Percentiles rank a stretch among this genome's conserved stretches.
phyloP scores from a whole-genome alignment of 1,140 invertebrate species.

The Sminthurinus signatus region DNA sequence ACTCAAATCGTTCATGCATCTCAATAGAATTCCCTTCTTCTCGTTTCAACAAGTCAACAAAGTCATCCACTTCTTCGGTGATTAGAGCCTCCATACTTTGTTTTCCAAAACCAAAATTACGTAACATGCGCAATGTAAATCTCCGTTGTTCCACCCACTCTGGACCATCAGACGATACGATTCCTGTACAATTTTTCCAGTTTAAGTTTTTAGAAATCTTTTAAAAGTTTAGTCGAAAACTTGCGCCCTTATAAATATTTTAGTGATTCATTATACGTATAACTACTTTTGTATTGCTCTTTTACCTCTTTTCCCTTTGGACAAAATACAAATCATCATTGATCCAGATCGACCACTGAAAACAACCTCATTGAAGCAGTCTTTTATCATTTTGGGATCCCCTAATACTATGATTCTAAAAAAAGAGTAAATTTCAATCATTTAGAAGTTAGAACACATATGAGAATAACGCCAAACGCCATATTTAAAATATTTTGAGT shows the following conservation, averaged over 20 bases:
- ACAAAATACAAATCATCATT: not conserved
- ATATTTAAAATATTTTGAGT: not conserved
- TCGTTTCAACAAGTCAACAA: not conserved
- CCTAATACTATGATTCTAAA: not conserved
- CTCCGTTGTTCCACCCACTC: slow-evolving; percentile 8
- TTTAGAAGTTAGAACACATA: not conserved
- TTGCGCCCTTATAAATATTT: too few relatives aligned
- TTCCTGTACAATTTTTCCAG: not conserved
- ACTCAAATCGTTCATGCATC: not conserved
- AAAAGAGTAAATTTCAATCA: not conserved
- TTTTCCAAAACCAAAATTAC: slow-evolving; percentile 6
- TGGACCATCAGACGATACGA: not conserved
- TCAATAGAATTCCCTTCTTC: not conserved
- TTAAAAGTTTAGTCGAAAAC: too few relatives aligned
- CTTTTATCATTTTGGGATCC: not conserved
- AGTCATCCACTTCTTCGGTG: slow-evolving; percentile 4
- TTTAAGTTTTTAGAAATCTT: not conserved
- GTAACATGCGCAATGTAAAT: not conserved
- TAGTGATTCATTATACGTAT: too few relatives aligned
- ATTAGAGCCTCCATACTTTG: slow-evolving; percentile 2
- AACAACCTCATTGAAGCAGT: not conserved
- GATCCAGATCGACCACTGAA: not conserved
- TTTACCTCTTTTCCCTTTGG: not conserved
- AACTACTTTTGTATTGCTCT: not conserved
- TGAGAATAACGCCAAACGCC: not conserved